Conservation (phyloP, 2,113 vertebrate genomes). For the Arizona elegans region DNA sequence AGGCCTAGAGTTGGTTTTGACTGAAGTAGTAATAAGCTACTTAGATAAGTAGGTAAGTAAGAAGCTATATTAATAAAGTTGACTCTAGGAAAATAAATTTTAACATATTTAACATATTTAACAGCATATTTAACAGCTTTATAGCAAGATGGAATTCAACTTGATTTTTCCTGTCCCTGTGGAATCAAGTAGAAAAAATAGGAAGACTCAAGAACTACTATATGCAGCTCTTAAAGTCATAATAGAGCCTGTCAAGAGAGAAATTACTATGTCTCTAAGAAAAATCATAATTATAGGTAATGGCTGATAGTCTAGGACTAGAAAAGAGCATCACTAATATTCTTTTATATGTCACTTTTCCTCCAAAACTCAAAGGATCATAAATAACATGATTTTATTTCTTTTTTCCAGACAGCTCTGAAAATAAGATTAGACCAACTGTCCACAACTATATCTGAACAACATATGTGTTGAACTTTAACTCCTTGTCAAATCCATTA, state of each 20-base stretch:
- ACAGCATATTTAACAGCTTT: background rate
- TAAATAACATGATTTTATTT: background rate
- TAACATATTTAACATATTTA: background rate
- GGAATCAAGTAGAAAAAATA: background rate
- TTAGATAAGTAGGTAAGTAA: background rate
- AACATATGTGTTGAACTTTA: background rate
- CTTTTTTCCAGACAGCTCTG: background rate
- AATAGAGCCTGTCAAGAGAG: background rate
- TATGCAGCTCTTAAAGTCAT: background rate
- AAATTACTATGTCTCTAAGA: background rate
- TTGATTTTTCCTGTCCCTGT: background rate
- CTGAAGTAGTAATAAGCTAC: background rate
- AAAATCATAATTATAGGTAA: background rate
- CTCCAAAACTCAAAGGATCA: background rate
- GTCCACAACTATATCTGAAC: background rate
- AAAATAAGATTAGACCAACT: background rate
- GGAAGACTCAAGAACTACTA: background rate
- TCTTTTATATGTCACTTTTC: background rate
- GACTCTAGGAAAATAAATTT: rapidly evolving
- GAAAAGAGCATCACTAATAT: background rate
- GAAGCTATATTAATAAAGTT: background rate
- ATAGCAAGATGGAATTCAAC: background rate
- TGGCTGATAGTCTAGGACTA: background rate
- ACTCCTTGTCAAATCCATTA: background rate
- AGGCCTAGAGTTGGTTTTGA: background rate